Evolutionary conservation across 2,797 vertebrate species (phyloP).

Genomic region (Myripristis murdjan): DNA sequence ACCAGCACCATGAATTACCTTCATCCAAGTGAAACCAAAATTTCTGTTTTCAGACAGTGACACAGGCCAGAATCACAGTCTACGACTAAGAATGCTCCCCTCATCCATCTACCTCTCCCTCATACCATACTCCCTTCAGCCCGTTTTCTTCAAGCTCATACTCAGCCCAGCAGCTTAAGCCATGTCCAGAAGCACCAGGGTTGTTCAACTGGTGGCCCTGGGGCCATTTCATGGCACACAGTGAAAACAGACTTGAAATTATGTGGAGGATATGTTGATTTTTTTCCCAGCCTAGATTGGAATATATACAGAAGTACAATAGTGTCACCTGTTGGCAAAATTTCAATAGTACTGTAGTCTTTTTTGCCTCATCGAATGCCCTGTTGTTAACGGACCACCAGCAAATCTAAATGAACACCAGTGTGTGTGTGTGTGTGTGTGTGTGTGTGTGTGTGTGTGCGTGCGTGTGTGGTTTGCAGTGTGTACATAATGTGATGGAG

Average conservation of each 20-base stretch:
- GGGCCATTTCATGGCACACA: no score
- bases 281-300: no score
- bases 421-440: neutral
- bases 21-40: constrained; percentile 26
- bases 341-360: no score
- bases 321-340: no score
- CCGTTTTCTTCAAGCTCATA: neutral
- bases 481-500: neutral
- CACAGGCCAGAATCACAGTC: constrained; percentile 6
- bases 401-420: no score
- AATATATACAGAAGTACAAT: no score
- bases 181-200: neutral
- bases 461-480: neutral
- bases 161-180: neutral
- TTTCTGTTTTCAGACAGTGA: constrained; percentile 11
- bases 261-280: no score
- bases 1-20: neutral
- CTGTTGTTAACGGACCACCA: no score
- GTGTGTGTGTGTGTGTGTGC: no score
- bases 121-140: neutral
- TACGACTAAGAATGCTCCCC: neutral
- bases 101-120: neutral
- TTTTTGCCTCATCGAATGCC: no score
- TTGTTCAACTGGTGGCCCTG: no score
- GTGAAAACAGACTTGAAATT: no score